Evolutionary conservation across 2,888 invertebrate species (phyloP), one percentile per base, ranked within the genome.

Genomic region (Synergus gifuensis): DNA sequence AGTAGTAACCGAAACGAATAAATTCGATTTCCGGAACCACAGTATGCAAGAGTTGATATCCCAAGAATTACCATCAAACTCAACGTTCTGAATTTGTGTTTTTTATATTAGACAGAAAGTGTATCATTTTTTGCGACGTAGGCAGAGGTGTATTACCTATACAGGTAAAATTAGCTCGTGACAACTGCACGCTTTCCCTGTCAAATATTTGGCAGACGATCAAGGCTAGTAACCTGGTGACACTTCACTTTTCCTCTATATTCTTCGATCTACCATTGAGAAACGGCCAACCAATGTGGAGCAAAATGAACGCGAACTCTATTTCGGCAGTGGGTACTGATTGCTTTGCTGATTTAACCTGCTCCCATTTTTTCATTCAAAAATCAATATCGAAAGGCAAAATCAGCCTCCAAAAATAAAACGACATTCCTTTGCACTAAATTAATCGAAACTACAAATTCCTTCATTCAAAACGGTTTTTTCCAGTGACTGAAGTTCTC

Each of bases 201-300:
- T 87, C 87, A 87, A 89, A 81, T 87, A 88, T 90, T 91, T 91
- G 91, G 91, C 91, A 79, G 77, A 78, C 79, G 88, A 90, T 91
- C 91, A 91, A 91, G 91, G 91, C 89, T 88, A 89, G 88, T 89
- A 88, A 90, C 89, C 88, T 85, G 88, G 86, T 88, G 82, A 84
- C 78, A 81, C 69, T 54, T 73, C 49, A 14, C 69, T 73, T 73
- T 73, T 73, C 54, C 69, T 73, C 69, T 49, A 54, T 36, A 54
- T 49, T 49, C 49, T 73, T 73, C 69, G 69, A 73, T 54, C 49
- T 49, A 81, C 77, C 83, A 85, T 83, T 83, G 62, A 83, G 73
- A 44, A 83, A 63, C 79, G 49, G 76, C 49, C 58, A 63, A 79
- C 64, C 42, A 49, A 69, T 49, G 49, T 46, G 46, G 49, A 49